Base-by-base conservation (phyloP, 1,140 invertebrate species). In the Drosophila littoralis region DNA sequence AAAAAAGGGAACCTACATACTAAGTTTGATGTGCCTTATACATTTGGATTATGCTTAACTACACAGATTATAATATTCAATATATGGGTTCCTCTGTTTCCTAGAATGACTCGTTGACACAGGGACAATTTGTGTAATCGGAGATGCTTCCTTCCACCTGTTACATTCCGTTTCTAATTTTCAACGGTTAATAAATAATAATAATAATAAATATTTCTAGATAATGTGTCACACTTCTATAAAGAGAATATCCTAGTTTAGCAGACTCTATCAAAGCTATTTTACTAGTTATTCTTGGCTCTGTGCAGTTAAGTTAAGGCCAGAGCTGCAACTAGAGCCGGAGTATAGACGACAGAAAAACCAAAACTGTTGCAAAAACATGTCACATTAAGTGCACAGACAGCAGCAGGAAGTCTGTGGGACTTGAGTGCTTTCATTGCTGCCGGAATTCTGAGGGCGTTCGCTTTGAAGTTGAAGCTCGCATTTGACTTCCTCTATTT, bases 381-480 rank as follows among this genome's bases (percentile, higher is more conserved):
- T 86, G 82, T 88, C 83, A 82, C 82, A 86, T 86, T 86, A 86
- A 86, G 83, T 86, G 83, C 83, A 83, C 61, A 71, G 82, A 84
- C 72, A 81, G 79, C 45, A 54, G 43, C 52, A 72, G 81, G 82
- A 86, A 77, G 83, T 88, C 82, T 82, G 68, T 79, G 79, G 77
- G 83, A 88, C 76, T 61, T 89, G 83, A 86, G 83, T 86, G 83
- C 83, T 86, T 86, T 89, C 83, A 86, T 83, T 86, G 83, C 84
- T 79, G 84, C 75, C 76, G 79, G 79, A 86, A 86, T 83, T 73
- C 68, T 79, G 79, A 52, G 83, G 79, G 79, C 82, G 70, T 86
- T 88, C 73, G 76, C 83, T 88, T 83, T 76, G 79, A 82, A 83
- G 83, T 79, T 79, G 79, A 63, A 55, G 65, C 77, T 86, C 66